These are phyloP conservation scores for Sebastes minor DNA, from an alignment of 2,797 vertebrate genomes.

Conservation along the genomic window DNA sequence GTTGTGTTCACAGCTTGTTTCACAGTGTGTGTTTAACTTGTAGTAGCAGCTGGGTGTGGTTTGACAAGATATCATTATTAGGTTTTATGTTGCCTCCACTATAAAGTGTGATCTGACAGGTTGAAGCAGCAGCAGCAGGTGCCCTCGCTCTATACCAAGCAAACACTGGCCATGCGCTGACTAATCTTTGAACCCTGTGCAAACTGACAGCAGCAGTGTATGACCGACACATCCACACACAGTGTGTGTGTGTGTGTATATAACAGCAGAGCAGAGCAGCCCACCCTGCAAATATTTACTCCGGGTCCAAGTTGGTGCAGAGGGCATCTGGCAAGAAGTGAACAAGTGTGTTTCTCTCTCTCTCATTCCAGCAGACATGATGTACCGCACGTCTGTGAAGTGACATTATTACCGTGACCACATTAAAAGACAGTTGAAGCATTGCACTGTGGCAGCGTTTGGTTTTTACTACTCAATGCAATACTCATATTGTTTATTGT, in stretches of 20 bases:
- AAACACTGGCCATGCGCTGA: slow-evolving; percentile 46
- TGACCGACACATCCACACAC: slow-evolving; percentile 5
- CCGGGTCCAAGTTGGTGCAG: slow-evolving; percentile 40
- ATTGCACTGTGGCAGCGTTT: neutral
- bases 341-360: slow-evolving; percentile 29
- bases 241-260: neutral
- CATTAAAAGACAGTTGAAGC: neutral
- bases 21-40: neutral
- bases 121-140: slow-evolving; percentile 33
- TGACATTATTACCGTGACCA: neutral
- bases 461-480: neutral
- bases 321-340: slow-evolving; percentile 41
- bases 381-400: neutral
- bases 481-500: neutral
- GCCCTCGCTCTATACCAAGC: slow-evolving; percentile 23
- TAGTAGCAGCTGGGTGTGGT: neutral
- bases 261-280: slow-evolving; percentile 8
- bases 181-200: slow-evolving; percentile 73
- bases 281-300: slow-evolving; percentile 76
- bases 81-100: neutral
- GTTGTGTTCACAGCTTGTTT: neutral
- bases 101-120: neutral
- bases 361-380: slow-evolving; percentile 30
- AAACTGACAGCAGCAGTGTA: slow-evolving; percentile 50
- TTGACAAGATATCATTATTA: slow-evolving; percentile 1